Percentiles rank a stretch among this genome's conserved stretches.
These are phyloP conservation scores for Diabrotica undecimpunctata DNA, from an alignment of 1,140 invertebrate genomes.

Conservation along the genomic window DNA sequence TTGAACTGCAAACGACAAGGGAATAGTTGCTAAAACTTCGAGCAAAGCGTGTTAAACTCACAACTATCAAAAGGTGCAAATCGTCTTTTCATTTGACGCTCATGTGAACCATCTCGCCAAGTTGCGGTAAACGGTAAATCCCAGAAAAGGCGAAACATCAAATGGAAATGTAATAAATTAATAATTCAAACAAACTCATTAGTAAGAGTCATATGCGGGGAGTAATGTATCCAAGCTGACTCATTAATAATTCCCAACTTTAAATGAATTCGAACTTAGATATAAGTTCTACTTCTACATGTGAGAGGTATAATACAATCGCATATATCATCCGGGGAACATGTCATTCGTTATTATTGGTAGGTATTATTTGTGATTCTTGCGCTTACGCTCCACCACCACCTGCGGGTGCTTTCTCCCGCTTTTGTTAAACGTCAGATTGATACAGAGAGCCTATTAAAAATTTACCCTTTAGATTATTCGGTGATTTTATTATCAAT, in stretches of 20 bases:
- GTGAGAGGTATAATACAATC: constrained; percentile 43
- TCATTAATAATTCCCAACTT: constrained; percentile 47
- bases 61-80: not conserved
- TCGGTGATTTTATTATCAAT: no score
- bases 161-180: constrained; percentile 40
- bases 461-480: no score
- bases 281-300: constrained; percentile 43
- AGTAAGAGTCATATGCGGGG: constrained; percentile 39
- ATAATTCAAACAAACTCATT: constrained; percentile 45
- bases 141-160: constrained; percentile 6
- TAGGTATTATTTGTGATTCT: not conserved
- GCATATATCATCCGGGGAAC: constrained; percentile 41
- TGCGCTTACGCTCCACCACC: not conserved
- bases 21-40: no score
- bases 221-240: constrained; percentile 42
- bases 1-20: no score
- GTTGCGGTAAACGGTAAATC: not conserved
- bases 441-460: no score
- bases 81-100: not conserved
- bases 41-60: no score
- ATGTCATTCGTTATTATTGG: constrained; percentile 29
- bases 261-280: constrained; percentile 45
- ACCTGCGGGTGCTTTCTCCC: not conserved
- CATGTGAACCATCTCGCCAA: not conserved
- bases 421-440: not conserved